Conservation (phyloP, 2,797 vertebrate genomes). For the Spheniscus humboldti region DNA sequence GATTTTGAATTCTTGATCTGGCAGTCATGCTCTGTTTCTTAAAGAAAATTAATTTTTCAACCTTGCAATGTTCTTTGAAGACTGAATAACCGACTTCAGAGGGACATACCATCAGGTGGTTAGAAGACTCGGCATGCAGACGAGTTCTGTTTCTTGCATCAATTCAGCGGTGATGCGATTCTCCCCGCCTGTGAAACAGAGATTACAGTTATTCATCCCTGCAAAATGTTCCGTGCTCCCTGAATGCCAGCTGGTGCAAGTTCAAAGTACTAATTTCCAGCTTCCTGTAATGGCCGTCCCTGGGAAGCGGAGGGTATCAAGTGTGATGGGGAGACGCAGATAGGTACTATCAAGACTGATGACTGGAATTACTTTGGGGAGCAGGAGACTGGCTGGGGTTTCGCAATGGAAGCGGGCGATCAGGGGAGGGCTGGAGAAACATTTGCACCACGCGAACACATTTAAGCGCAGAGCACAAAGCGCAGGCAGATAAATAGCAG, state of each 20-base stretch:
- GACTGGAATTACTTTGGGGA: not conserved
- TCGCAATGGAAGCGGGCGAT: accelerated
- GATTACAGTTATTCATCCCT: not conserved
- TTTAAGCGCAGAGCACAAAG: not conserved
- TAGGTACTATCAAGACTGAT: not conserved
- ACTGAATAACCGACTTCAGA: not conserved
- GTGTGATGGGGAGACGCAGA: not conserved
- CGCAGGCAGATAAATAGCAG: not conserved
- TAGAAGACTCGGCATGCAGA: not conserved
- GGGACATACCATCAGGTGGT: not conserved
- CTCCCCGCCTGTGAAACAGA: not conserved
- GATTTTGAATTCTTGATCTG: not conserved
- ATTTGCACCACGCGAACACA: not conserved
- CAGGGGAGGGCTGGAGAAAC: not conserved
- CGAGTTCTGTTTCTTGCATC: not conserved
- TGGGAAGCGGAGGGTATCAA: not conserved
- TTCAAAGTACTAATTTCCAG: not conserved
- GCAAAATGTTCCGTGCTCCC: not conserved
- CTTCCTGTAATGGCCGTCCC: not conserved
- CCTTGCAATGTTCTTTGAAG: not conserved
- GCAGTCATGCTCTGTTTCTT: not conserved
- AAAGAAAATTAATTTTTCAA: not conserved
- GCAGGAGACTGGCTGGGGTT: not conserved
- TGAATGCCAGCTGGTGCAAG: not conserved
- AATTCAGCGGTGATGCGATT: not conserved